Evolutionary conservation across 1,140 invertebrate species (phyloP), one percentile per base, ranked within the genome.

Genomic region (Scaptomyza pallida): DNA sequence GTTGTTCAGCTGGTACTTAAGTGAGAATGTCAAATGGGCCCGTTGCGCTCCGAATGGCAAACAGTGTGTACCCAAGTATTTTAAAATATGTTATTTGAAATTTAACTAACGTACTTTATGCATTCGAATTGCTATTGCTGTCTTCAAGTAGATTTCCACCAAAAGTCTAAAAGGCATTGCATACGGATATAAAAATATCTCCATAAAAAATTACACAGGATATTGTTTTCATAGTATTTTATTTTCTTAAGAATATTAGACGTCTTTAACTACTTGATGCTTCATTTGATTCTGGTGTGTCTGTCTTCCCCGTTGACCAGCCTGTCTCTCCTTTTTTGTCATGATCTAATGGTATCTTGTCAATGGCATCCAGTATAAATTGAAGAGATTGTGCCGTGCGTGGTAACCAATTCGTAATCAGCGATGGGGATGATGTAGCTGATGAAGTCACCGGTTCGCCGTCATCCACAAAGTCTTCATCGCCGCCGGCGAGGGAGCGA

Each of bases 401-500:
- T 41, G 86, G 89, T 33, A 90, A 26, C 74, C 81, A 90, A 30
- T 90, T 74, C 78, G 81, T 69, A 8, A 86, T 43, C 10, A 65
- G 62, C 9, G 74, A 82, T 2, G 72, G 48, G 1, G 63, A 9
- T 3, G 67, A 37, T 0, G 37, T 52, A n/a, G n/a, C n/a, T 13
- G 74, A 35, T 23, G 69, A 23, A 6, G 45, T 21, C n/a, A 47
- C 13, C 2, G 74, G 30, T 43, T 82, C 78, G 15, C 68, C 68
- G 21, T 86, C 89, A 51, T 91, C 90, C 5, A 89, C 83, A 37
- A 91, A 91, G 55, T 91, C 90, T 0, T 92, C 91, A 68, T 92
- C 92, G 15, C 93, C 91, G 41, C 93, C 91, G 2, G 92, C 92
- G 6, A 93, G 89, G 4, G 93, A 91, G 54, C 92, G 81, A 47